Percentiles rank a stretch among this genome's conserved stretches.
Conservation (phyloP, 2,797 vertebrate species). For the Bufotes viridis region DNA sequence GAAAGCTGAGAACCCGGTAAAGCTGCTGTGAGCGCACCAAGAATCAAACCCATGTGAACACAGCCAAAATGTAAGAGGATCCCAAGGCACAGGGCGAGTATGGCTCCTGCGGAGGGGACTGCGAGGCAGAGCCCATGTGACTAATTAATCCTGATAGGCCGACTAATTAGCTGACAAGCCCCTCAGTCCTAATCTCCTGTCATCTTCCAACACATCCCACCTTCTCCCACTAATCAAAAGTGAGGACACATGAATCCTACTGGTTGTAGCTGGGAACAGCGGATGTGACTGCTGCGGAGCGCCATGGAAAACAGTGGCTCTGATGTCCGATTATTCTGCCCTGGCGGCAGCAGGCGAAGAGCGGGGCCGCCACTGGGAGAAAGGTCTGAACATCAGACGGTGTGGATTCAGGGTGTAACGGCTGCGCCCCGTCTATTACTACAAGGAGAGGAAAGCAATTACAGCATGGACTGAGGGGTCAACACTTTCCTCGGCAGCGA, state of each 20-base stretch:
- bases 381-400: slow-evolving; percentile 49
- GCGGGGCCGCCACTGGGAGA: slow-evolving; percentile 33
- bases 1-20: too few species aligned
- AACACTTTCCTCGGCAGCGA: slow-evolving; percentile 16
- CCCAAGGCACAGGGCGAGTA: slow-evolving; percentile 71
- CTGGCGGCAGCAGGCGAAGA: slow-evolving; percentile 64
- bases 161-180: slow-evolving; percentile 82
- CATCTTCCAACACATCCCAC: slow-evolving; percentile 23
- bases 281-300: background rate
- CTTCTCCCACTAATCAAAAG: slow-evolving; percentile 54
- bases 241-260: slow-evolving; percentile 47
- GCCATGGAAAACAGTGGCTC: background rate
- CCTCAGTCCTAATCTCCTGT: slow-evolving; percentile 69
- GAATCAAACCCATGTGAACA: background rate
- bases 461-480: slow-evolving; percentile 29
- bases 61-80: slow-evolving; percentile 54
- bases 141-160: slow-evolving; percentile 82
- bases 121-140: slow-evolving; percentile 72
- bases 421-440: slow-evolving; percentile 9
- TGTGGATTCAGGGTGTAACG: slow-evolving; percentile 18
- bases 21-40: too few species aligned
- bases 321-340: slow-evolving; percentile 58
- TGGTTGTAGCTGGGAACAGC: background rate
- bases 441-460: slow-evolving; percentile 14
- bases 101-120: slow-evolving; percentile 59